Evolutionary conservation across 1,140 invertebrate genomes (phyloP).

Genomic region (Agraylea sexmaculata): DNA sequence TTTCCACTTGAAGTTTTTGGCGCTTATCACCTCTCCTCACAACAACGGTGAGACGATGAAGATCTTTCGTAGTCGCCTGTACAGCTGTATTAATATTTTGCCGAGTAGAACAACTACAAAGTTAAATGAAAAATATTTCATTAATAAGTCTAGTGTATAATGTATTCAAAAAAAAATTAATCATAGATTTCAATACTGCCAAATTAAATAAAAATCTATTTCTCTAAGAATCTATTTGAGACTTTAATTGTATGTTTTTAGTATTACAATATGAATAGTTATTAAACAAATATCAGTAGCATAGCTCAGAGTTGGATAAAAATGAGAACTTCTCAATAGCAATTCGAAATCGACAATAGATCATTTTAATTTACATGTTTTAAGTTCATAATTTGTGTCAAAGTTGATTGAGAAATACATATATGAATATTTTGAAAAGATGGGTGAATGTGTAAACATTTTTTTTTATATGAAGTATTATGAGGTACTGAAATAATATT

Average conservation of each 20-base stretch:
- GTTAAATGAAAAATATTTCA: not conserved
- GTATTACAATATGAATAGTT: too few relatives aligned
- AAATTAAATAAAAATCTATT: too few relatives aligned
- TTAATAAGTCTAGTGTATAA: too few relatives aligned
- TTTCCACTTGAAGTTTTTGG: constrained; percentile 70
- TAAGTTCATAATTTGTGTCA: not conserved
- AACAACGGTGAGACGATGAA: constrained; percentile 55
- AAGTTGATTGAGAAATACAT: not conserved
- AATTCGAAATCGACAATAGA: too few relatives aligned
- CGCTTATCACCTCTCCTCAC: constrained; percentile 59
- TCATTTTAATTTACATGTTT: constrained; percentile 1
- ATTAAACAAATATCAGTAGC: too few relatives aligned
- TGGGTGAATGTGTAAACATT: not conserved
- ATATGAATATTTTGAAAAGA: not conserved
- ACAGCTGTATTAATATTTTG: constrained; percentile 64
- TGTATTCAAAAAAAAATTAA: too few relatives aligned
- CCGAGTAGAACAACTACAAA: too few relatives aligned
- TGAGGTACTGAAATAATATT: not conserved
- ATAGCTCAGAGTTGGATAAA: too few relatives aligned
- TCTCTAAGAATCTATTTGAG: too few relatives aligned
- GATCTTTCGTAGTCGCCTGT: constrained; percentile 56
- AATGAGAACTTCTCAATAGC: too few relatives aligned
- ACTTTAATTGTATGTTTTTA: too few relatives aligned
- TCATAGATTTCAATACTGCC: too few relatives aligned
- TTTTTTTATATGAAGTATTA: not conserved